Evolutionary conservation across 2,113 vertebrate genomes (phyloP).

Genomic region (Anhinga rufa): DNA sequence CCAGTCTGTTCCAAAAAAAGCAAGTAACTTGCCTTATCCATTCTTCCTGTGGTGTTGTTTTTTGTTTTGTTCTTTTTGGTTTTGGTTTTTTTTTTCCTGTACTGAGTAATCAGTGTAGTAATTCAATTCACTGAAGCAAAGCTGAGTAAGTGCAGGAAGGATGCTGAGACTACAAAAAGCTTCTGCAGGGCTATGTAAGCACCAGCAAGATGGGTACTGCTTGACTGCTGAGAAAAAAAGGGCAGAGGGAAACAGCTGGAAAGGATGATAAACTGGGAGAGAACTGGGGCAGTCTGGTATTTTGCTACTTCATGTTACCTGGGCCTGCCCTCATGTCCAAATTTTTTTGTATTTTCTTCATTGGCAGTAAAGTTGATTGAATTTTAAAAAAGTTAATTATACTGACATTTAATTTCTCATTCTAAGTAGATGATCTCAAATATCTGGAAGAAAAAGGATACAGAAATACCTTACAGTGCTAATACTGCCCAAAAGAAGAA

Average conservation of each 20-base stretch:
- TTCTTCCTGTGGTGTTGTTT: not conserved
- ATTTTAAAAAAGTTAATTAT: not conserved
- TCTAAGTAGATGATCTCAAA: not conserved
- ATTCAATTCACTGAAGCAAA: not conserved
- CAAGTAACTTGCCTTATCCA: not conserved
- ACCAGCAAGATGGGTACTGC: not conserved
- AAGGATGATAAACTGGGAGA: not conserved
- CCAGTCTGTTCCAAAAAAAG: not conserved
- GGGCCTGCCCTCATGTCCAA: not conserved
- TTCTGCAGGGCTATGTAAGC: not conserved
- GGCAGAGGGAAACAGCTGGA: not conserved
- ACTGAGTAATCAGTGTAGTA: not conserved
- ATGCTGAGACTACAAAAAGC: not conserved
- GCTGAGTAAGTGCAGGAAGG: not conserved
- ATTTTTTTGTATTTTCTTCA: not conserved
- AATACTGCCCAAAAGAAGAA: not conserved
- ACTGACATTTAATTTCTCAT: conserved; percentile 17
- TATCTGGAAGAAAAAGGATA: not conserved
- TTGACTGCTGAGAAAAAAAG: not conserved
- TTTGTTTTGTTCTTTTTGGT: no score
- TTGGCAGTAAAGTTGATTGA: not conserved
- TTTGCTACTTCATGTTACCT: not conserved
- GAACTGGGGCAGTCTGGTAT: not conserved
- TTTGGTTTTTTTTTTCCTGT: not conserved
- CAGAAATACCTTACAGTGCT: not conserved